Evolutionary conservation across 2,888 invertebrate species (phyloP).

Genomic region (Trissoscelio sp.): DNA sequence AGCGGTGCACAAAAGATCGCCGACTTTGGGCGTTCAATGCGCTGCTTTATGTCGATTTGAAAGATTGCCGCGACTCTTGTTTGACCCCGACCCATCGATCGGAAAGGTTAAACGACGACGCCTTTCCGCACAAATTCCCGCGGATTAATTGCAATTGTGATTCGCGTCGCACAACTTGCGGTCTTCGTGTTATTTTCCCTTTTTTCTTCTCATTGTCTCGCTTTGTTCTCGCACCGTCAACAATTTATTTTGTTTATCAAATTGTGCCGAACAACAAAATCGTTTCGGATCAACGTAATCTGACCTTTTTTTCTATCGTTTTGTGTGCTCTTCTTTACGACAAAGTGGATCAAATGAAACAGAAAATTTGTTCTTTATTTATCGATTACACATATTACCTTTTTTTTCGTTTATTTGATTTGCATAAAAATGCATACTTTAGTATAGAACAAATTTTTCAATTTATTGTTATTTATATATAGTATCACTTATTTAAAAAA

Average conservation of each 20-base stretch:
- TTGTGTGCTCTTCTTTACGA: background rate
- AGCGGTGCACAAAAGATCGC: conserved; percentile 57
- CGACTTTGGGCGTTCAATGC: conserved; percentile 45
- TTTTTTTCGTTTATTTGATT: too few relatives aligned
- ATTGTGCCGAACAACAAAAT: conserved; percentile 18
- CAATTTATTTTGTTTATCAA: conserved; percentile 51
- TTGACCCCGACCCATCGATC: conserved; percentile 56
- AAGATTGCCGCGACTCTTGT: conserved; percentile 55
- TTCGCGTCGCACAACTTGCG: conserved; percentile 20
- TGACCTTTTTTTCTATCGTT: background rate
- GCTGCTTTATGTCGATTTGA: conserved; percentile 55
- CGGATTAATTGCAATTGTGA: conserved; percentile 55
- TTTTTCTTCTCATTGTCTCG: background rate
- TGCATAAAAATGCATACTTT: too few relatives aligned
- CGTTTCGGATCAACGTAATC: background rate
- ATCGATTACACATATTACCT: too few relatives aligned
- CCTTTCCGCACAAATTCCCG: conserved; percentile 39
- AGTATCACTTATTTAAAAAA: too few relatives aligned
- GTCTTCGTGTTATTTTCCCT: too few relatives aligned
- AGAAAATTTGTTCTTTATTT: too few relatives aligned
- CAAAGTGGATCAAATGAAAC: too few relatives aligned
- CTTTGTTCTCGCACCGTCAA: background rate
- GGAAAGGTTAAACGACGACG: conserved; percentile 50
- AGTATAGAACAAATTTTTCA: too few relatives aligned
- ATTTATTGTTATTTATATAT: too few relatives aligned